A percentile compares a stretch with the other conserved stretches of the same genome.
Conservation (phyloP, 2,113 vertebrate species). For the Xyrauchen texanus region DNA sequence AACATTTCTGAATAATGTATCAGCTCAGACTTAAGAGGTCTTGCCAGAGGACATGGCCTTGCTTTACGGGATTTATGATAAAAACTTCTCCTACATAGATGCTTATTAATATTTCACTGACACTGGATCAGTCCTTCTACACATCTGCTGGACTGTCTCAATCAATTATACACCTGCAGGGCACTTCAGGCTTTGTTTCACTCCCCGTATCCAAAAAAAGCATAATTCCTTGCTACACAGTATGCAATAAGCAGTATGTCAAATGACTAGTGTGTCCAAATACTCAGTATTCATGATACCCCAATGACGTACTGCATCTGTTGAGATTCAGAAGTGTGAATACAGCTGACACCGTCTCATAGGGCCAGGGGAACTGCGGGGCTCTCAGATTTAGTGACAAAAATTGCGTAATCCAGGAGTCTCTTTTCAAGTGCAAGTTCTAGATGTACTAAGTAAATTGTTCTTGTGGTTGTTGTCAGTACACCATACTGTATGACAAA, state of each 20-base stretch:
- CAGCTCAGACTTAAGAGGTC: constrained; percentile 52
- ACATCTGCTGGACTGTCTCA: constrained; percentile 65
- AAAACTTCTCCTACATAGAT: constrained; percentile 54
- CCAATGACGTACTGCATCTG: neutral
- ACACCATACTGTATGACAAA: too few species aligned
- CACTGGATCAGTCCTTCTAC: constrained; percentile 53
- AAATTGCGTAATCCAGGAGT: too few species aligned
- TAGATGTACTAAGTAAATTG: too few species aligned
- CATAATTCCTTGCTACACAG: neutral
- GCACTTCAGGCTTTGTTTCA: neutral
- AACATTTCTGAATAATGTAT: constrained; percentile 66
- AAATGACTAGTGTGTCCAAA: neutral
- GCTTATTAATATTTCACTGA: constrained; percentile 65
- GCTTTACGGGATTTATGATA: constrained; percentile 63
- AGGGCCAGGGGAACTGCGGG: too few species aligned
- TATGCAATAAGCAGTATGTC: neutral
- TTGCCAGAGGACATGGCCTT: constrained; percentile 63
- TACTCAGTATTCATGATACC: neutral
- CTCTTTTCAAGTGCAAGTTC: too few species aligned
- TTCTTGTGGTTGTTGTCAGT: too few species aligned
- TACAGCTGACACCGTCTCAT: too few species aligned
- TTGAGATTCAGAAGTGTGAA: neutral
- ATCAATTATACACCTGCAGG: constrained; percentile 62
- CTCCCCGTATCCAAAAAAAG: neutral
- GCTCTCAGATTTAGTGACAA: too few species aligned